A percentile compares a stretch with the other conserved stretches of the same genome.
phyloP scores from a whole-genome alignment of 2,797 vertebrate species.

The Danio kyathit region DNA sequence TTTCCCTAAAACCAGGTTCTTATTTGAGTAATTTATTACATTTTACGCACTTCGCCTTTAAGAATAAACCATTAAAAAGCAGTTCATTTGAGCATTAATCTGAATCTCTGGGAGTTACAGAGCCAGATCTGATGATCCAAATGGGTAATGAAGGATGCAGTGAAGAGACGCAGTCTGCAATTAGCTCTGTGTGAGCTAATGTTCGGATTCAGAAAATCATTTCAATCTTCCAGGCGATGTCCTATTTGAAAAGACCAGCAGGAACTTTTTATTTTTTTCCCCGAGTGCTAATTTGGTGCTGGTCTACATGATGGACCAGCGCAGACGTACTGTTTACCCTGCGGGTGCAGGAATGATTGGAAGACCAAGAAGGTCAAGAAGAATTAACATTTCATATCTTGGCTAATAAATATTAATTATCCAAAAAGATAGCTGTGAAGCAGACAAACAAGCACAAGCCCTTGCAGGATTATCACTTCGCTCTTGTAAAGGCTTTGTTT shows the following conservation, averaged over 20 bases:
- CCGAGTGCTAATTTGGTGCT: neutral
- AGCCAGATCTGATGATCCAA: constrained; percentile 30
- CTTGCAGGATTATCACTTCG: neutral
- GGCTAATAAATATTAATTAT: constrained; percentile 12
- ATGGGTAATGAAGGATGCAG: constrained; percentile 65
- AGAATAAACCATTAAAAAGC: constrained; percentile 18
- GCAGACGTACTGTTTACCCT: neutral
- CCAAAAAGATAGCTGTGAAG: neutral
- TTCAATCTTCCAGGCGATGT: neutral
- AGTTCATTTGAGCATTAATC: constrained; percentile 3
- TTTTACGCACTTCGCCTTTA: neutral
- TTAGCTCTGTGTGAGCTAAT: constrained; percentile 48
- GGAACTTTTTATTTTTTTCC: neutral
- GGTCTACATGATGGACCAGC: neutral
- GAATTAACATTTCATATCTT: neutral
- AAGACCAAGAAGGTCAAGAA: neutral
- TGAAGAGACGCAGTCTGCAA: constrained; percentile 45
- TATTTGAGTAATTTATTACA: neutral
- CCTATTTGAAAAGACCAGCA: constrained; percentile 11
- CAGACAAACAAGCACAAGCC: constrained; percentile 4
- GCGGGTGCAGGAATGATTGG: neutral
- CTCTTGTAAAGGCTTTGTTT: neutral
- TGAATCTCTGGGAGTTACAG: constrained; percentile 2
- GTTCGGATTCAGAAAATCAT: constrained; percentile 16
- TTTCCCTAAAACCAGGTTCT: neutral